Conservation (phyloP, 1,140 invertebrate species). For the Wiebesia pumilae region DNA sequence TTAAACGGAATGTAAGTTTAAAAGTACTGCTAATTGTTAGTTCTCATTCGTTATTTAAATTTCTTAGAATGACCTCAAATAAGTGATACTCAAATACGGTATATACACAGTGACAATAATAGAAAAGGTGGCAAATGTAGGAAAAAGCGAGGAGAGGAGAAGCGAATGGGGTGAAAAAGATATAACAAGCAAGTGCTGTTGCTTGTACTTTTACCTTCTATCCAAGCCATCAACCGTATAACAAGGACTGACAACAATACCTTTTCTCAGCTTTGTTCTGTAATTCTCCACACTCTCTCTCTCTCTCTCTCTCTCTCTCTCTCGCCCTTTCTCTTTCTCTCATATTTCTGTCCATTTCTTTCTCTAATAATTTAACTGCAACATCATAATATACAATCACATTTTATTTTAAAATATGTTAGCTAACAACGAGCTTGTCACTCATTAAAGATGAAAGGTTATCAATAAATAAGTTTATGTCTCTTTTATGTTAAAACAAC, state of each 20-base stretch:
- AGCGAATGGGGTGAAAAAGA: slow-evolving; percentile 56
- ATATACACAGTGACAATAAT: background rate
- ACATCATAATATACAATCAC: background rate
- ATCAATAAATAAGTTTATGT: background rate
- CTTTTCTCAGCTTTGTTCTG: slow-evolving; percentile 65
- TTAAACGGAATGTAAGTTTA: background rate
- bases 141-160: slow-evolving; percentile 26
- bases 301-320: background rate
- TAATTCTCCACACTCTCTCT: slow-evolving; percentile 64
- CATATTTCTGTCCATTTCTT: background rate
- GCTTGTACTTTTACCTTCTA: slow-evolving; percentile 53
- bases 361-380: background rate
- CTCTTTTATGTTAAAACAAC: background rate
- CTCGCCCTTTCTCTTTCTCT: slow-evolving; percentile 57
- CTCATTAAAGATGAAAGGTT: background rate
- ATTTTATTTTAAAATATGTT: background rate
- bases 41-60: background rate
- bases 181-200: slow-evolving; percentile 56
- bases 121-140: background rate
- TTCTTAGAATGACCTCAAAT: background rate
- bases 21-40: background rate
- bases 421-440: background rate
- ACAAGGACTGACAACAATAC: slow-evolving; percentile 69
- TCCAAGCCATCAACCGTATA: slow-evolving; percentile 59
- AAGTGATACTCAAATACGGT: background rate